These are phyloP conservation scores for Scalopus aquaticus DNA, from an alignment of 2,113 vertebrate species.

Conservation along the genomic window DNA sequence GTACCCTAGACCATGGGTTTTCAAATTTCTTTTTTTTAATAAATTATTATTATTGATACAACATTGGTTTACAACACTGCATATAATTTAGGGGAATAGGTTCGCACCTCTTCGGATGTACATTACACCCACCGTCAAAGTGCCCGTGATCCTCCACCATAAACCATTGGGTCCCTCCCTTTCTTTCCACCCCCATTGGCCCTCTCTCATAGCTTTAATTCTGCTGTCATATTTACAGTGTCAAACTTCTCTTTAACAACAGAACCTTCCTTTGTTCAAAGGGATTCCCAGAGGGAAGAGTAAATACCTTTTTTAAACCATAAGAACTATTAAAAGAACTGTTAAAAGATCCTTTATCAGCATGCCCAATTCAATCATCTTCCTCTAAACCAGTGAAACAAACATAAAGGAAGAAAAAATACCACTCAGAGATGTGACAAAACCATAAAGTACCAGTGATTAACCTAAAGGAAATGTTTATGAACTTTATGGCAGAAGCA, in stretches of 20 bases:
- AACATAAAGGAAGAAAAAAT: neutral
- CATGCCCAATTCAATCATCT: neutral
- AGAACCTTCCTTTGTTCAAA: conserved; percentile 10
- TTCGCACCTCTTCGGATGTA: too few relatives aligned
- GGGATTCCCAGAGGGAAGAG: neutral
- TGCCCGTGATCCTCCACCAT: too few relatives aligned
- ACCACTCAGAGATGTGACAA: neutral
- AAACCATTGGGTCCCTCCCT: too few relatives aligned
- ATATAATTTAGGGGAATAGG: too few relatives aligned
- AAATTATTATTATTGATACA: too few relatives aligned
- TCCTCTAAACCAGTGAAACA: neutral
- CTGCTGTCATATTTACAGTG: too few relatives aligned
- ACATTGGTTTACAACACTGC: too few relatives aligned
- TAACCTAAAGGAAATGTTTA: neutral
- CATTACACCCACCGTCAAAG: too few relatives aligned
- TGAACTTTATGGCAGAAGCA: neutral
- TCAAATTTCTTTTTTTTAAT: neutral
- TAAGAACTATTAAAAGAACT: neutral
- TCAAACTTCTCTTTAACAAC: neutral
- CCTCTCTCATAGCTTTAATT: too few relatives aligned
- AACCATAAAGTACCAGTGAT: neutral
- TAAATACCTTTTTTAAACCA: neutral
- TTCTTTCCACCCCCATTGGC: too few relatives aligned
- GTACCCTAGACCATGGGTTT: neutral
- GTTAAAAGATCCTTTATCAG: neutral